phyloP scores from a whole-genome alignment of 2,888 invertebrate species.

The Nemoura dubitans region DNA sequence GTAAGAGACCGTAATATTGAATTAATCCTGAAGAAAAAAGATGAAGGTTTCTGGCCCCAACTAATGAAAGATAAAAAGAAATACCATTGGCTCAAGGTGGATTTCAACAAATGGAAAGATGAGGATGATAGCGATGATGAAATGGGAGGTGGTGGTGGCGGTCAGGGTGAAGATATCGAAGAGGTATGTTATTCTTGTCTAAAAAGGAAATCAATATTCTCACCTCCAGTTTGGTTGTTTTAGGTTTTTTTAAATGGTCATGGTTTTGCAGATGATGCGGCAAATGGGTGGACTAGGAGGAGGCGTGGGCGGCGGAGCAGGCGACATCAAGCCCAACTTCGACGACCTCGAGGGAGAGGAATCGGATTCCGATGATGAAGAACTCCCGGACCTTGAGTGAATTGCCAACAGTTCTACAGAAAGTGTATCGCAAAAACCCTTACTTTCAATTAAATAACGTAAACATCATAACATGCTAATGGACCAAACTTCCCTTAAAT shows the following conservation, averaged over 20 bases:
- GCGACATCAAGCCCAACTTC: constrained; percentile 73
- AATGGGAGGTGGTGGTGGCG: constrained; percentile 57
- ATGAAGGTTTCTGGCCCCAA: constrained; percentile 85
- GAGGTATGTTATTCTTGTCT: constrained; percentile 60
- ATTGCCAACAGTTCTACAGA: constrained; percentile 39
- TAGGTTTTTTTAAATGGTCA: constrained; percentile 16
- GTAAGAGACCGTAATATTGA: constrained; percentile 64
- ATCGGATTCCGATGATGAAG: constrained; percentile 83
- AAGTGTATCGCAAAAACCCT: constrained; percentile 13
- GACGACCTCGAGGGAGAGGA: constrained; percentile 75
- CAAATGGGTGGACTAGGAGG: constrained; percentile 73
- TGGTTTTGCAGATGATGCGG: constrained; percentile 69
- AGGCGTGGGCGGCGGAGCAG: constrained; percentile 59
- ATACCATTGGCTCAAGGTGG: constrained; percentile 95
- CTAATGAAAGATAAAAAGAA: constrained; percentile 88
- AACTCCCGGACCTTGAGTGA: constrained; percentile 79
- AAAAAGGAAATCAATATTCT: not conserved
- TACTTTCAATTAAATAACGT: not conserved
- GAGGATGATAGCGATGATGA: constrained; percentile 94
- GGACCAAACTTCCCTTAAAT: constrained; percentile 38
- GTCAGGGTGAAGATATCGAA: constrained; percentile 65
- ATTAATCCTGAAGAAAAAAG: constrained; percentile 66
- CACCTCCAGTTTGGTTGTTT: not conserved
- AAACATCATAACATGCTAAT: constrained; percentile 36
- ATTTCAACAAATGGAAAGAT: constrained; percentile 98